Base-by-base conservation (phyloP, 2,797 vertebrate species). In the Sebastes alutus region DNA sequence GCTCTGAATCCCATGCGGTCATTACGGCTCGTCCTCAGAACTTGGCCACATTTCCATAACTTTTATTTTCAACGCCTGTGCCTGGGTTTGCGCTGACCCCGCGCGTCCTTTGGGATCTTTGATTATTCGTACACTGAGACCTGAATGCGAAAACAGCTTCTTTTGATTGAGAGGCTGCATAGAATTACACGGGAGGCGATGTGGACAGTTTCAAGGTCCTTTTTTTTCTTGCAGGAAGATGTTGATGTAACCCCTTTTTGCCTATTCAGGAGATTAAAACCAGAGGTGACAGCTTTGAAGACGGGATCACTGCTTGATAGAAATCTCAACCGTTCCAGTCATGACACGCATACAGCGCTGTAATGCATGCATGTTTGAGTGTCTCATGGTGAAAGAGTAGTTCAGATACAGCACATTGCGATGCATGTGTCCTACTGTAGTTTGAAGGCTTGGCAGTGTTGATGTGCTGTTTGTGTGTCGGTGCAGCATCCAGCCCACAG, bases 21-120 rank as follows among this genome's bases (percentile, higher is more conserved):
- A 77, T 89, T 82, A 80, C 70, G 32, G 61, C 59, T 90, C 54
- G 75, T 81, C 76, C 78, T 90, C 83, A 86, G 87, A 93, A 90
- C 87, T 81, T 90, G 80, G 84, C 42, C 75, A 76, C 71, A 93
- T 95, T 94, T 94, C 90, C 92, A 94, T 95, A 92, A 85, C 92
- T 94, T 95, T 94, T 93, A 92, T 94, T 94, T 92, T 91, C 84
- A 54, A 62, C n/a, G 69, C 81, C 77, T 87, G 80, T 86, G 81
- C 87, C 78, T 75, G 66, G 78, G 86, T 90, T 93, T 81, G 79
- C 64, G 56, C 87, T 94, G 94, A 96, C 94, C 93, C 83, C 16
- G 18, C 9, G 7, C 8, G 22, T 93, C 93, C 91, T 89, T 80
- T 80, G 91, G 91, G 91, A 93, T 88, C 80, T 89, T 93, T 93